phyloP scores from a whole-genome alignment of 2,797 vertebrate genomes.

The Chloroceryle amazona region DNA sequence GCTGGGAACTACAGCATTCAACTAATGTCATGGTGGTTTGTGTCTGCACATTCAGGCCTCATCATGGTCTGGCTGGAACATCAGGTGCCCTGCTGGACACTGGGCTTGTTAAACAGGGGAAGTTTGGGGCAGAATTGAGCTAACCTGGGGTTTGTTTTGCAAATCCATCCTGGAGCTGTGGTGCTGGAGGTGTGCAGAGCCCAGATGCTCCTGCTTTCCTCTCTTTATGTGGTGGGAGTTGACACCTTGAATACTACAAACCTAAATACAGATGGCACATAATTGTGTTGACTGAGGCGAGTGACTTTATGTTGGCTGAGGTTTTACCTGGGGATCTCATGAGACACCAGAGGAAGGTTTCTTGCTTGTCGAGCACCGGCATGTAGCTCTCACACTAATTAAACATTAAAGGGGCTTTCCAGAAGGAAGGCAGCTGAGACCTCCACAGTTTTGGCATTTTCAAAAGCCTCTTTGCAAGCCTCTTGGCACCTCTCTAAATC shows the following conservation, averaged over 20 bases:
- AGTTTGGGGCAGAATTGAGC: neutral
- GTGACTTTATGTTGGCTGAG: neutral
- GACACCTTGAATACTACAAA: neutral
- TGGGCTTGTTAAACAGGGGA: rapidly evolving
- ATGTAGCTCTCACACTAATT: neutral
- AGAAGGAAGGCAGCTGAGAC: neutral
- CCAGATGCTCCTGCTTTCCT: neutral
- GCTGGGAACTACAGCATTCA: rapidly evolving
- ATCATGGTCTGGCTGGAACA: rapidly evolving
- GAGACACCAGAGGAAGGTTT: neutral
- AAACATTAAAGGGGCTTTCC: neutral
- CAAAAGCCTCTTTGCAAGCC: neutral
- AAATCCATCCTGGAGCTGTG: neutral
- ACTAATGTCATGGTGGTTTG: rapidly evolving
- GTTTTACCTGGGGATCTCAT: neutral
- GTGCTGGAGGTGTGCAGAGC: neutral
- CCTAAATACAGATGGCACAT: neutral
- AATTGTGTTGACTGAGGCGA: neutral
- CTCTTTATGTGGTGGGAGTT: rapidly evolving
- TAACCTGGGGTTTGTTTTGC: rapidly evolving
- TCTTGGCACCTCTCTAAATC: neutral
- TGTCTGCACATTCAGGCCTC: rapidly evolving
- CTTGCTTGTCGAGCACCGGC: neutral
- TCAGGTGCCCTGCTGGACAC: neutral
- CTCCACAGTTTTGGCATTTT: neutral